Evolutionary conservation across 2,797 vertebrate genomes (phyloP).

Genomic region (Thalassophryne amazonica): DNA sequence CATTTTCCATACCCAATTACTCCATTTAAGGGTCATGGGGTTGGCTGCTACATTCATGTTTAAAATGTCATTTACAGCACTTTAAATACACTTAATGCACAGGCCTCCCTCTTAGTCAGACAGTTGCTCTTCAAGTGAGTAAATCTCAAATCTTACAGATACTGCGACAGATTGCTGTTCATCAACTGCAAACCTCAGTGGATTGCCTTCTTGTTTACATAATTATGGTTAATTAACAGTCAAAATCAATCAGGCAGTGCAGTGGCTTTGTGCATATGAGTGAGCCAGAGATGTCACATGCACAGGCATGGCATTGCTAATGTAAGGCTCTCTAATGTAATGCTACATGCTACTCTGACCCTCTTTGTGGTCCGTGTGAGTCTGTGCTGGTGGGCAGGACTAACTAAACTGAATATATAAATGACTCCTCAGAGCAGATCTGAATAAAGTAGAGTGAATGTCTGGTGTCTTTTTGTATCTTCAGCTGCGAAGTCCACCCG

Average conservation of each 20-base stretch:
- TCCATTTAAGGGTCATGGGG: too few relatives aligned
- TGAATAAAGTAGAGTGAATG: slow-evolving; percentile 12
- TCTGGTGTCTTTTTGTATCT: slow-evolving; percentile 13
- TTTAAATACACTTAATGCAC: slow-evolving; percentile 23
- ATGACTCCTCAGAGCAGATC: slow-evolving; percentile 20
- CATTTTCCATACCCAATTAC: too few relatives aligned
- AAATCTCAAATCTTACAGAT: slow-evolving; percentile 46
- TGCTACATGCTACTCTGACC: slow-evolving; percentile 10
- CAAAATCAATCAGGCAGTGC: slow-evolving; percentile 51
- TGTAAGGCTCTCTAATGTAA: slow-evolving; percentile 20
- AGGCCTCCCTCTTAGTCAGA: slow-evolving; percentile 19
- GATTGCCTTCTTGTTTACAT: slow-evolving; percentile 77
- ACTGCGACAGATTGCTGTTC: slow-evolving; percentile 72
- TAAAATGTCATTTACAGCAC: too few relatives aligned
- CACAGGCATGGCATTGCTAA: slow-evolving; percentile 48
- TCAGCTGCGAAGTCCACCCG: slow-evolving; percentile 17
- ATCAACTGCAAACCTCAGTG: slow-evolving; percentile 43
- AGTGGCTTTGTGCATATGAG: neutral
- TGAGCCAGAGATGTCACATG: slow-evolving; percentile 44
- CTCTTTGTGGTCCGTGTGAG: slow-evolving; percentile 13
- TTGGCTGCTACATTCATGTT: too few relatives aligned
- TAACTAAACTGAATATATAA: slow-evolving; percentile 11
- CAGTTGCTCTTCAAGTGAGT: slow-evolving; percentile 28
- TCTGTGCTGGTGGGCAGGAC: neutral
- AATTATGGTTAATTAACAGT: slow-evolving; percentile 75